A percentile compares a stretch with the other conserved stretches of the same genome.
Conservation (phyloP, 2,113 vertebrate genomes). For the Pygoscelis adeliae region DNA sequence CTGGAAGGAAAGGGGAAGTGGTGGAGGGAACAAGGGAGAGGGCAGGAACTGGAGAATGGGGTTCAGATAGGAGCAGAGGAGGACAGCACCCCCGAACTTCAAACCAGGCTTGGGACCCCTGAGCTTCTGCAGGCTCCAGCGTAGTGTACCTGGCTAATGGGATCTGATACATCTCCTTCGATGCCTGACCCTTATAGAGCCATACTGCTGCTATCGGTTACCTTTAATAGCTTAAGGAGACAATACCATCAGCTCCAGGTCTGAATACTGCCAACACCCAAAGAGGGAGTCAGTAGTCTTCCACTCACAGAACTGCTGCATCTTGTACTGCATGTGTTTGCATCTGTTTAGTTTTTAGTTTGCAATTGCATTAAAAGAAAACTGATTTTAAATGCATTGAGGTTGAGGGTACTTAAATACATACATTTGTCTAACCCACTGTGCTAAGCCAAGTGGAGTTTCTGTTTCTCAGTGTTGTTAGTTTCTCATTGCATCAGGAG, state of each 20-base stretch:
- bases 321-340: background rate
- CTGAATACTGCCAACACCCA: background rate
- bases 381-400: background rate
- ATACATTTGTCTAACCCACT: background rate
- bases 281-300: background rate
- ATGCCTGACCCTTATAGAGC: background rate
- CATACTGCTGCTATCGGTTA: background rate
- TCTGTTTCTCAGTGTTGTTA: background rate
- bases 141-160: background rate
- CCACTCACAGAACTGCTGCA: background rate
- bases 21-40: background rate
- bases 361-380: background rate
- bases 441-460: background rate
- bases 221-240: background rate
- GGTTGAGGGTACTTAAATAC: background rate
- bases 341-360: background rate
- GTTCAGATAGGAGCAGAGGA: background rate
- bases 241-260: background rate
- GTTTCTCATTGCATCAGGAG: conserved; percentile 35
- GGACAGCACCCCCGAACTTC: background rate
- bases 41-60: background rate
- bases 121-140: background rate
- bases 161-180: accelerated
- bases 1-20: background rate
- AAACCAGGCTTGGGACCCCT: background rate